phyloP scores from a whole-genome alignment of 2,888 invertebrate species.

The Papilio protenor region DNA sequence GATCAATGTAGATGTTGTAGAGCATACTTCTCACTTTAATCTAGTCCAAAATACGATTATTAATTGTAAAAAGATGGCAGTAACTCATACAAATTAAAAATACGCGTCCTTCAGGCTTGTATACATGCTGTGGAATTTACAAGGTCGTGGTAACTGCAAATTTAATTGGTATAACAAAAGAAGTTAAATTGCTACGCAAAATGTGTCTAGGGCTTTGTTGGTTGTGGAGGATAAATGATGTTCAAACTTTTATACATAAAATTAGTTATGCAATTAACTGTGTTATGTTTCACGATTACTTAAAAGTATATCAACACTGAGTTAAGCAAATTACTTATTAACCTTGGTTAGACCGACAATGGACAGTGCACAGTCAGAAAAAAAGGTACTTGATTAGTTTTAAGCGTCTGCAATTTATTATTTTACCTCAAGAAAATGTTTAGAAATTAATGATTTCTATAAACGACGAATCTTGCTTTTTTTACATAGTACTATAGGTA shows the following conservation, averaged over 20 bases:
- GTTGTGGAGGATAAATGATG: not conserved
- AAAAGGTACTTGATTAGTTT: constrained; percentile 15
- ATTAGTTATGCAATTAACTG: constrained; percentile 30
- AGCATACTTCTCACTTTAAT: no score
- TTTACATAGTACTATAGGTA: no score
- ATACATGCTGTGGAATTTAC: not conserved
- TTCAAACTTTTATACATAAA: constrained; percentile 8
- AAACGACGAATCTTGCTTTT: no score
- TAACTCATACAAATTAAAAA: not conserved
- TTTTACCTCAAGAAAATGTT: not conserved
- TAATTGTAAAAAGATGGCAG: no score
- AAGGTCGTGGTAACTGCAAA: not conserved
- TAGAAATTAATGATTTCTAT: not conserved
- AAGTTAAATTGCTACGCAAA: not conserved
- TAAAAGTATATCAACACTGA: constrained; percentile 35
- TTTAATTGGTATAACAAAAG: not conserved
- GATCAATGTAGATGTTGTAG: no score
- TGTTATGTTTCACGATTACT: constrained; percentile 14
- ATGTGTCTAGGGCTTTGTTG: not conserved
- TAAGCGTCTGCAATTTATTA: not conserved
- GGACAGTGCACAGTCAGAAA: constrained; percentile 30
- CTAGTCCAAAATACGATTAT: no score
- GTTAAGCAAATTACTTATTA: constrained; percentile 16
- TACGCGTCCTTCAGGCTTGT: not conserved
- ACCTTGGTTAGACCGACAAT: constrained; percentile 17